phyloP scores from a whole-genome alignment of 2,113 vertebrate genomes.

The Bombycilla garrulus region DNA sequence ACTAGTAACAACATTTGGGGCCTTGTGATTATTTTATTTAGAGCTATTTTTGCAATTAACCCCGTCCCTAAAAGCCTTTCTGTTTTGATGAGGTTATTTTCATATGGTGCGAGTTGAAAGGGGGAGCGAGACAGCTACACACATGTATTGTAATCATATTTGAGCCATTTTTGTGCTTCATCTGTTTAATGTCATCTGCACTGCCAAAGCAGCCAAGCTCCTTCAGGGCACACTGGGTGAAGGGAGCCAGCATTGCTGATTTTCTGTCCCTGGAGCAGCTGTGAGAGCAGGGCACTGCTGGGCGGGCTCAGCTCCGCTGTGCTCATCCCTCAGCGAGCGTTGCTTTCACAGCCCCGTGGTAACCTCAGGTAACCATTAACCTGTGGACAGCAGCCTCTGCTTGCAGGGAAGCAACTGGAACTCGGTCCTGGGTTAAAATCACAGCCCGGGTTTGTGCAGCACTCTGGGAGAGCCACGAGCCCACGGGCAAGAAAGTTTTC shows the following conservation, averaged over 20 bases:
- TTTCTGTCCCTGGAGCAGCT: not conserved
- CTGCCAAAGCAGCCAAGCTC: constrained; percentile 45
- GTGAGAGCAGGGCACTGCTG: not conserved
- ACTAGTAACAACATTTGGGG: not conserved
- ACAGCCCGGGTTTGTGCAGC: not conserved
- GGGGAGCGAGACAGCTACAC: not conserved
- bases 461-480: not conserved
- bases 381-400: not conserved
- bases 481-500: not conserved
- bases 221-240: constrained; percentile 19
- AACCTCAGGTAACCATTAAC: not conserved
- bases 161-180: constrained; percentile 52
- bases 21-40: not conserved
- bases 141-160: constrained; percentile 13
- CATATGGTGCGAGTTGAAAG: constrained; percentile 19
- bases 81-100: constrained; percentile 56
- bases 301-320: not conserved
- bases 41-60: constrained; percentile 50
- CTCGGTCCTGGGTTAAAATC: not conserved
- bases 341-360: not conserved
- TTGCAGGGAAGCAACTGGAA: not conserved
- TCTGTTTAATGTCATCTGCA: constrained; percentile 59
- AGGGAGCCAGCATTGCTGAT: constrained; percentile 20
- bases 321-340: not conserved
- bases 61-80: not conserved